phyloP scores from a whole-genome alignment of 2,113 vertebrate genomes.

The Pleuronectes platessa region DNA sequence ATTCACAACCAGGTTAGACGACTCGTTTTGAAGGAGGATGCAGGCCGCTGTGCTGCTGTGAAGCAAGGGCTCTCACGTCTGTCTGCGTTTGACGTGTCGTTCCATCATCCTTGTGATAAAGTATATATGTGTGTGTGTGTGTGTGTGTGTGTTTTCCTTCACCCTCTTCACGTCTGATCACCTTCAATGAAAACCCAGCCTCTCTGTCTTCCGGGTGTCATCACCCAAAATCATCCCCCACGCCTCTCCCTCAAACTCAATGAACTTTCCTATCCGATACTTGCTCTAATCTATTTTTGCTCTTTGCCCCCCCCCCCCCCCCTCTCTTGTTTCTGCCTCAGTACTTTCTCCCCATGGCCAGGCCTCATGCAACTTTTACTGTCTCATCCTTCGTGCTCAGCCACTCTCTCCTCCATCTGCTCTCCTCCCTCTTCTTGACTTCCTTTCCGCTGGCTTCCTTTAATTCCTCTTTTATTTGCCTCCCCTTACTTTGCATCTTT shows the following conservation, averaged over 20 bases:
- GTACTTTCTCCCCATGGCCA: slow-evolving; percentile 69
- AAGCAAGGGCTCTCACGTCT: slow-evolving; percentile 40
- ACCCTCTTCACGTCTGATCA: slow-evolving; percentile 21
- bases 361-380: slow-evolving; percentile 81
- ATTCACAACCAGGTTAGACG: slow-evolving; percentile 70
- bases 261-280: slow-evolving; percentile 63
- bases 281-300: slow-evolving; percentile 75
- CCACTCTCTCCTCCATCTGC: slow-evolving; percentile 65
- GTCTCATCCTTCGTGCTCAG: slow-evolving; percentile 53
- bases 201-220: slow-evolving; percentile 14
- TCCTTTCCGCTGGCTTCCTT: slow-evolving; percentile 15
- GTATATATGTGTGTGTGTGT: not conserved
- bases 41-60: slow-evolving; percentile 25
- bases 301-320: slow-evolving; percentile 27
- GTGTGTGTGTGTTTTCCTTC: slow-evolving; percentile 29
- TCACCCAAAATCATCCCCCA: slow-evolving; percentile 13
- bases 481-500: slow-evolving; percentile 17
- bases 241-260: slow-evolving; percentile 31
- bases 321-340: slow-evolving; percentile 66
- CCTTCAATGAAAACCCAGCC: not conserved
- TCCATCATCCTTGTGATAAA: slow-evolving; percentile 54
- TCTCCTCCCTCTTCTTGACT: slow-evolving; percentile 33
- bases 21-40: slow-evolving; percentile 60
- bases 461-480: slow-evolving; percentile 8
- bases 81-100: slow-evolving; percentile 58